A percentile compares a stretch with the other conserved stretches of the same genome.
Conservation (phyloP, 37 sponge, comb jelly and placozoan genomes). For the Ephydatia muelleri region DNA sequence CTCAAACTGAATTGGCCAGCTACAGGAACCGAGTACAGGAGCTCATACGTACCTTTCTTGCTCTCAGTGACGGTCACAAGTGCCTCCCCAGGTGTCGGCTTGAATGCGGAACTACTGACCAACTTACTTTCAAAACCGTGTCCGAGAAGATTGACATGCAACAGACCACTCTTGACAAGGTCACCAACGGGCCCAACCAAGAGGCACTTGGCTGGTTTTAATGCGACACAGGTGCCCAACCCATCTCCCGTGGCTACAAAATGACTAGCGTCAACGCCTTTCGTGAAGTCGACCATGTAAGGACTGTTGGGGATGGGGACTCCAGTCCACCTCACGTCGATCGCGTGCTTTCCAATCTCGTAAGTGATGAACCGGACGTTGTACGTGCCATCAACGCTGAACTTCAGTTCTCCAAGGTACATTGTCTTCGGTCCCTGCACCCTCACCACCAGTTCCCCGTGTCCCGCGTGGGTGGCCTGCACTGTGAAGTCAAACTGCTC, state of each 20-base stretch:
- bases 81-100: constrained; percentile 7
- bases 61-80: constrained; percentile 54
- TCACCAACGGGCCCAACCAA: constrained; percentile 38
- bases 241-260: constrained; percentile 61
- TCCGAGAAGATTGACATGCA: constrained; percentile 20
- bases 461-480: constrained; percentile 67
- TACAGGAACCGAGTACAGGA: constrained; percentile 62
- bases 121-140: background rate
- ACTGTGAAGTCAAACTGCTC: constrained; percentile 62
- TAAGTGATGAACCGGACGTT: constrained; percentile 69
- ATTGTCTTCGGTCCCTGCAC: constrained; percentile 41
- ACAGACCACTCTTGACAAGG: constrained; percentile 33
- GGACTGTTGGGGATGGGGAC: constrained; percentile 71
- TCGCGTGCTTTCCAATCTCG: constrained; percentile 67
- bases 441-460: constrained; percentile 66
- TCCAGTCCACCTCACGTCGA: constrained; percentile 78
- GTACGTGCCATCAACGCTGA: constrained; percentile 52
- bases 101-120: background rate
- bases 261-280: constrained; percentile 23
- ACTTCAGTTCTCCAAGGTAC: constrained; percentile 50
- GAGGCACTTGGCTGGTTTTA: constrained; percentile 22
- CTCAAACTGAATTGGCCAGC: constrained; percentile 56
- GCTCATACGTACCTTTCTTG: constrained; percentile 52
- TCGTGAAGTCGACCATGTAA: constrained; percentile 49
- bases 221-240: constrained; percentile 43